These are phyloP conservation scores for Onychomys arenicola DNA, from an alignment of 2,797 vertebrate species.

Conservation along the genomic window DNA sequence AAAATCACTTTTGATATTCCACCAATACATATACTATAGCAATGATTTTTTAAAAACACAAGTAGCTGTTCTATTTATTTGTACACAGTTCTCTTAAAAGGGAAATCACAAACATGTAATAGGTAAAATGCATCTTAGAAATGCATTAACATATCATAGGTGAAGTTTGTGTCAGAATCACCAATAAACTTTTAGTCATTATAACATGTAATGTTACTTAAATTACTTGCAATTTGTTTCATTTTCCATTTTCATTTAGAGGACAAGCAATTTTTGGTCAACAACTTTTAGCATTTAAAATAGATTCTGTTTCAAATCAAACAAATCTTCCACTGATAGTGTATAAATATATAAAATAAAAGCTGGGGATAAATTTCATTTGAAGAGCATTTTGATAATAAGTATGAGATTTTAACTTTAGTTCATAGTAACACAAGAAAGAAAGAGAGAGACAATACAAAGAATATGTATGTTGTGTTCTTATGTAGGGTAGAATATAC, in stretches of 20 bases:
- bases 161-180: background rate
- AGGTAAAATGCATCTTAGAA: background rate
- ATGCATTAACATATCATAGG: background rate
- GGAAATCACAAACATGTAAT: background rate
- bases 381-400: background rate
- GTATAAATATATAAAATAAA: background rate
- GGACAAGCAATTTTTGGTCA: background rate
- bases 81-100: background rate
- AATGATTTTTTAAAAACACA: background rate
- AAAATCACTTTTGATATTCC: background rate
- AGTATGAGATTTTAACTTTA: background rate
- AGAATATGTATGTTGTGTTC: background rate
- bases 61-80: background rate
- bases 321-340: background rate
- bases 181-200: background rate
- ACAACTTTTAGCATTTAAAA: background rate
- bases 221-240: constrained; percentile 1
- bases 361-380: background rate
- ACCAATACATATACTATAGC: background rate
- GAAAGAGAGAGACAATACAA: background rate
- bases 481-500: background rate
- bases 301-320: background rate
- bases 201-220: background rate
- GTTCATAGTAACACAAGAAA: background rate
- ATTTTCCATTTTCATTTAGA: background rate